Base-by-base conservation (phyloP, 2,888 invertebrate genomes). In the Saturnia japonica region DNA sequence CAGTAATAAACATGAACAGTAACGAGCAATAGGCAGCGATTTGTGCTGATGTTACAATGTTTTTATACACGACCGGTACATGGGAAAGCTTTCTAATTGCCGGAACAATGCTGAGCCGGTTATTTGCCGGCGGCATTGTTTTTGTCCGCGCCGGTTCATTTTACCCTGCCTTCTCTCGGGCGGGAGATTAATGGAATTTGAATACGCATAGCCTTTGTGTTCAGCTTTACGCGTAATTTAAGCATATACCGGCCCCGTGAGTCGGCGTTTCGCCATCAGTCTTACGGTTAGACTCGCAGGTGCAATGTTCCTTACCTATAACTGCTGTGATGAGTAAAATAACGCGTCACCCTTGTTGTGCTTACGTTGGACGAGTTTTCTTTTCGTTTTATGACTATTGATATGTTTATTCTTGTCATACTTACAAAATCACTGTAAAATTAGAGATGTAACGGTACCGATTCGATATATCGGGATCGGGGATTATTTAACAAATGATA, bases 81-180 rank as follows among this genome's bases (percentile, higher is more conserved):
- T 91, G 93, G 93, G 92, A 94, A 94, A 94, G 93, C 94, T 94
- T 93, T 94, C 94, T 94, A 94, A 94, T 94, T 94, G 94, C 92
- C 93, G 93, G 92, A 93, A 94, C 94, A 94, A 94, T 93, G 93
- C 93, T 91, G 93, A 93, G 91, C 93, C 90, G 92, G 93, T 93
- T 93, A 93, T 94, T 91, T 90, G 93, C 93, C 91, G 88, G 88
- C 90, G 93, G 92, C 93, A 93, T 94, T 94, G 93, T 94, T 94
- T 94, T 94, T 93, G 93, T 93, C 93, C 93, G 89, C 85, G 89
- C 91, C 88, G 92, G 93, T 92, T 94, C 92, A 93, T 92, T 93
- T 93, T 91, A 90, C 91, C 91, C 90, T 91, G 89, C 90, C 90
- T 88, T 88, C 89, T 90, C 89, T 87, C 85, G 87, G 86, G 84